phyloP scores from a whole-genome alignment of 92 coral and sea anemone species.

The Chrysogorgia sp. region DNA sequence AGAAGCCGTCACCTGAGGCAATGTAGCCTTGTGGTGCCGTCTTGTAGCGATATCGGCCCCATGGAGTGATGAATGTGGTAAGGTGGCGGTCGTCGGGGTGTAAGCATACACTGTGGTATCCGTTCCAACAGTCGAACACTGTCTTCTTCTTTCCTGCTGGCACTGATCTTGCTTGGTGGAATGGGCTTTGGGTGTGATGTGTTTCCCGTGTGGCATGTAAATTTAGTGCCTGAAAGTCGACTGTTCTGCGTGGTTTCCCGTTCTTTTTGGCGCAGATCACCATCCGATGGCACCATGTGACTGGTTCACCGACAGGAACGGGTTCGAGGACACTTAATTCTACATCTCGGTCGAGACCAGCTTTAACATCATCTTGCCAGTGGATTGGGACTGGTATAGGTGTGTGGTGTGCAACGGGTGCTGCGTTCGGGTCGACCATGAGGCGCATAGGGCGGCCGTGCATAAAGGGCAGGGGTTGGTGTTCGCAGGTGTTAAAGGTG shows the following conservation, averaged over 20 bases:
- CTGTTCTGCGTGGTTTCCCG: too few species aligned
- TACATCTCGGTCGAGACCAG: constrained; percentile 40
- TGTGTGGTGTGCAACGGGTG: constrained; percentile 62
- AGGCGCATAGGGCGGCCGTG: constrained; percentile 50
- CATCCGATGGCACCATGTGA: constrained; percentile 37
- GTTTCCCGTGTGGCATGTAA: constrained; percentile 61
- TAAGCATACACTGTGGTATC: constrained; percentile 51
- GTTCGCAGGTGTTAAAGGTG: constrained; percentile 53
- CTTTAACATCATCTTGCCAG: constrained; percentile 36
- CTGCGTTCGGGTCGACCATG: constrained; percentile 51
- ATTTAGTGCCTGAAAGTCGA: too few species aligned
- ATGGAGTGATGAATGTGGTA: constrained; percentile 68
- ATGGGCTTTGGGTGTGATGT: constrained; percentile 38
- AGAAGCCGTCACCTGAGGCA: constrained; percentile 62
- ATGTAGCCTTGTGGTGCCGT: constrained; percentile 76
- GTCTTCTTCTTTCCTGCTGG: constrained; percentile 26
- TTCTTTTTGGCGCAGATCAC: too few species aligned
- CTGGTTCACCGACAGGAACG: constrained; percentile 44
- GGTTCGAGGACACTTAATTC: constrained; percentile 35
- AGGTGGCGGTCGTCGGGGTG: constrained; percentile 60
- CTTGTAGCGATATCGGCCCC: constrained; percentile 69
- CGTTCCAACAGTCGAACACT: background rate
- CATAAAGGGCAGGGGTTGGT: constrained; percentile 61
- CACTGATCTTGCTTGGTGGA: constrained; percentile 37
- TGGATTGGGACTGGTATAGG: constrained; percentile 47